Conservation (phyloP, 2,113 vertebrate species). For the Taxidea taxus region DNA sequence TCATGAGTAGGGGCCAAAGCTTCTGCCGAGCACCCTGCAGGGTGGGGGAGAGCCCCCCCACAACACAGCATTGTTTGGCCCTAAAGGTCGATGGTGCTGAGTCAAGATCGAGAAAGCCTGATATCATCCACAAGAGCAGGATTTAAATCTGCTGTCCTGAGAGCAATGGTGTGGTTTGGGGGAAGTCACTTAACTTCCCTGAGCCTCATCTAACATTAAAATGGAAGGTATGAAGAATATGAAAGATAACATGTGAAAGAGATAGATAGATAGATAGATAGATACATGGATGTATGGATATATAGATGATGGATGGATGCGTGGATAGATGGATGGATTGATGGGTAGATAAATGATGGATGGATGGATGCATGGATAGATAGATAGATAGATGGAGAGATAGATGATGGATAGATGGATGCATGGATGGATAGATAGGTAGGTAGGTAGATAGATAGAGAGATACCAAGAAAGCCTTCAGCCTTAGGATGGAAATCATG, state of each 20-base stretch:
- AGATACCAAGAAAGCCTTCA: not conserved
- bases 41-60: not conserved
- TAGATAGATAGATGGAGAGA: not conserved
- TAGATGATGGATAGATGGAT: too few relatives aligned
- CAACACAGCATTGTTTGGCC: not conserved
- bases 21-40: too few relatives aligned
- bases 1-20: accelerated
- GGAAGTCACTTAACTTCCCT: not conserved
- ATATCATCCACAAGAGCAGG: not conserved
- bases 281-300: not conserved
- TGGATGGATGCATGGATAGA: not conserved
- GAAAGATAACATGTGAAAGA: not conserved
- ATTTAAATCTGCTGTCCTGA: not conserved
- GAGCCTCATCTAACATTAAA: not conserved
- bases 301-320: too few relatives aligned
- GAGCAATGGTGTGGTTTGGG: not conserved
- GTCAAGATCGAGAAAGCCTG: not conserved
- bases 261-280: not conserved
- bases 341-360: not conserved
- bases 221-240: not conserved
- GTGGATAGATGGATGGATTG: not conserved
- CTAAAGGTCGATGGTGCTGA: not conserved
- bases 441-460: not conserved
- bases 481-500: not conserved
- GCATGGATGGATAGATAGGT: not conserved